These are phyloP conservation scores for Kryptopterus vitreolus DNA, from an alignment of 2,797 vertebrate species.

Conservation along the genomic window DNA sequence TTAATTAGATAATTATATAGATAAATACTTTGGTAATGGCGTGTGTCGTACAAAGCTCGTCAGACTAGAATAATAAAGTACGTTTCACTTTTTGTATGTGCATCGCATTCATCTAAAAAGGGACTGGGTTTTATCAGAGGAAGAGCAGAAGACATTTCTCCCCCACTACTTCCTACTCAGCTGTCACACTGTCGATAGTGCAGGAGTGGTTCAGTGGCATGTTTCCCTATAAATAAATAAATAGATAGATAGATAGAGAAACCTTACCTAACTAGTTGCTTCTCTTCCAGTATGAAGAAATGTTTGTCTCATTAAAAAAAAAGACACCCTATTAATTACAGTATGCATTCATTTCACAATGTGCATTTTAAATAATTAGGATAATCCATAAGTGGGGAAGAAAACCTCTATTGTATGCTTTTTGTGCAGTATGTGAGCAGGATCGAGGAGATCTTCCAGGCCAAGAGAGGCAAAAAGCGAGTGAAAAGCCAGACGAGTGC, in stretches of 20 bases:
- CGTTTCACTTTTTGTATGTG: no score
- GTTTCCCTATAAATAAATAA: not conserved
- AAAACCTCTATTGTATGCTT: constrained; percentile 47
- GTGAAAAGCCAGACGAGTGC: constrained; percentile 80
- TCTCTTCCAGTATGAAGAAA: not conserved
- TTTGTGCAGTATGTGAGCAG: constrained; percentile 84
- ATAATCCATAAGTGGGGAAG: not conserved
- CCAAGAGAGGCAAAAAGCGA: constrained; percentile 90
- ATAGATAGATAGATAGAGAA: not conserved
- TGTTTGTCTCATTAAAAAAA: constrained; percentile 9
- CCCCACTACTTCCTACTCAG: constrained; percentile 9
- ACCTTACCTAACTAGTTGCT: constrained; percentile 42
- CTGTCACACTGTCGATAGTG: constrained; percentile 19
- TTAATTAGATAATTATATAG: no score
- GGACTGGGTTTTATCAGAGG: constrained; percentile 27
- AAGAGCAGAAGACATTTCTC: not conserved
- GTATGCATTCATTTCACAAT: not conserved
- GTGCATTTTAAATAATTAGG: constrained; percentile 4
- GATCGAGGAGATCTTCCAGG: constrained; percentile 92
- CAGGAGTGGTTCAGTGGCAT: constrained; percentile 11
- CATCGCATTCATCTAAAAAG: not conserved
- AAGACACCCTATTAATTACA: constrained; percentile 10
- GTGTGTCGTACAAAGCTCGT: not conserved
- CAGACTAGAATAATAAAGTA: not conserved
- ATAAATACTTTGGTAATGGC: not conserved